Percentiles rank a stretch among this genome's conserved stretches.
Evolutionary conservation across 2,797 vertebrate genomes (phyloP).

Genomic region (Megalops cyprinoides): DNA sequence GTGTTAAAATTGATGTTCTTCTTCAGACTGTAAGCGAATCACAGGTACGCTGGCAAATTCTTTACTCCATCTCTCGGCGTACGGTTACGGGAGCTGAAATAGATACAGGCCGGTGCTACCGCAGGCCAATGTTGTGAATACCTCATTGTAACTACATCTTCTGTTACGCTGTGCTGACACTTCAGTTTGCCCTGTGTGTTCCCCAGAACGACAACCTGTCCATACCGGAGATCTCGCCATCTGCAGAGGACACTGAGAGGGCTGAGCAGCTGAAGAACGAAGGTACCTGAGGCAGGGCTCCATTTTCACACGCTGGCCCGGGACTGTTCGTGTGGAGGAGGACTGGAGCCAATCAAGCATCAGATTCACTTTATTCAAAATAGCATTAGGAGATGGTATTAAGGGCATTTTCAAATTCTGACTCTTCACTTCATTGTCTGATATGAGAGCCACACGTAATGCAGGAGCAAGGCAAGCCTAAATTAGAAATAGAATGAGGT

Average conservation of each 20-base stretch:
- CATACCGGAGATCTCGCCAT: constrained; percentile 76
- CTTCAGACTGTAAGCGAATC: background rate
- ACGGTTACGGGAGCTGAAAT: background rate
- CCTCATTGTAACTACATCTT: background rate
- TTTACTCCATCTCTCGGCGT: background rate
- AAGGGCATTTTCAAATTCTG: background rate
- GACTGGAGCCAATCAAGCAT: too few species aligned
- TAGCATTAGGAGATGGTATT: too few species aligned
- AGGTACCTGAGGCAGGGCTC: constrained; percentile 68
- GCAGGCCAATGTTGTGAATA: background rate
- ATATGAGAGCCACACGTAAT: too few species aligned
- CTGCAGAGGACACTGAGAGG: constrained; percentile 83
- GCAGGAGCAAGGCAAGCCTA: too few species aligned
- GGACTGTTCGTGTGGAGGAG: too few species aligned
- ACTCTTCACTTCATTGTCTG: too few species aligned
- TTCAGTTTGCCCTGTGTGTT: background rate
- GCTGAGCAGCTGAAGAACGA: constrained; percentile 96
- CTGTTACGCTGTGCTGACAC: background rate
- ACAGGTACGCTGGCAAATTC: too few species aligned
- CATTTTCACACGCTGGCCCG: too few species aligned
- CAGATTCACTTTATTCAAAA: too few species aligned
- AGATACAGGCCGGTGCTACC: background rate
- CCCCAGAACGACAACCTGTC: constrained; percentile 83
- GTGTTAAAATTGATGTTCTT: background rate
- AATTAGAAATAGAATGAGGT: too few species aligned